Evolutionary conservation across 2,888 invertebrate genomes (phyloP).

Genomic region (Pedicia rivosa): DNA sequence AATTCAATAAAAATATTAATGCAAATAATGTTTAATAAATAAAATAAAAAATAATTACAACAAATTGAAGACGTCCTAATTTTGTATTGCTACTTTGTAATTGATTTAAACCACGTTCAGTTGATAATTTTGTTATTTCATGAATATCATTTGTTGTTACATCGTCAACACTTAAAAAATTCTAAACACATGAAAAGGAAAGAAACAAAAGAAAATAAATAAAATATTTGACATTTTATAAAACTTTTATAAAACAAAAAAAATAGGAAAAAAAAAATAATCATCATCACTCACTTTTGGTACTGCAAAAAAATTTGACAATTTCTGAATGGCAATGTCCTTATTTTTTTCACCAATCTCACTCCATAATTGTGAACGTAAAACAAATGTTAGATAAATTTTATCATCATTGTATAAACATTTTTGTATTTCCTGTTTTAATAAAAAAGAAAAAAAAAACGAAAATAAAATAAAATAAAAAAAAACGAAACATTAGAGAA

Average conservation of each 20-base stretch:
- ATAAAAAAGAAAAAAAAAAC: constrained; percentile 5
- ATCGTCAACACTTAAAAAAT: constrained; percentile 26
- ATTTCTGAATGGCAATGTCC: constrained; percentile 24
- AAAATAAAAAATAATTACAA: constrained; percentile 16
- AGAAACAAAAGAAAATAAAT: constrained; percentile 2
- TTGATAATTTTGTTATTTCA: constrained; percentile 24
- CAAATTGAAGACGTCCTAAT: constrained; percentile 27
- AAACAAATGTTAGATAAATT: constrained; percentile 26
- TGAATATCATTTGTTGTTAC: constrained; percentile 22
- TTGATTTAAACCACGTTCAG: constrained; percentile 22
- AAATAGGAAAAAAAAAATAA: background rate
- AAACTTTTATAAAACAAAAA: no score
- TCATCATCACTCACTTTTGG: constrained; percentile 22
- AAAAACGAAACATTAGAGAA: no score
- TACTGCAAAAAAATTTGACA: constrained; percentile 30
- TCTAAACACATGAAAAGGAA: constrained; percentile 16
- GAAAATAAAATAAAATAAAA: background rate
- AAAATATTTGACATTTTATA: background rate
- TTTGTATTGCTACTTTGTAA: constrained; percentile 18
- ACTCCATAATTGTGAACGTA: constrained; percentile 25
- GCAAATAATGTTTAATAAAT: background rate
- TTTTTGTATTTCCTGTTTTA: constrained; percentile 14
- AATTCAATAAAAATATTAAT: constrained; percentile 4
- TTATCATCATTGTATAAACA: constrained; percentile 24
- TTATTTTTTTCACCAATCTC: constrained; percentile 23